These are phyloP conservation scores for Aromia moschata DNA, from an alignment of 2,888 invertebrate species.

Conservation along the genomic window DNA sequence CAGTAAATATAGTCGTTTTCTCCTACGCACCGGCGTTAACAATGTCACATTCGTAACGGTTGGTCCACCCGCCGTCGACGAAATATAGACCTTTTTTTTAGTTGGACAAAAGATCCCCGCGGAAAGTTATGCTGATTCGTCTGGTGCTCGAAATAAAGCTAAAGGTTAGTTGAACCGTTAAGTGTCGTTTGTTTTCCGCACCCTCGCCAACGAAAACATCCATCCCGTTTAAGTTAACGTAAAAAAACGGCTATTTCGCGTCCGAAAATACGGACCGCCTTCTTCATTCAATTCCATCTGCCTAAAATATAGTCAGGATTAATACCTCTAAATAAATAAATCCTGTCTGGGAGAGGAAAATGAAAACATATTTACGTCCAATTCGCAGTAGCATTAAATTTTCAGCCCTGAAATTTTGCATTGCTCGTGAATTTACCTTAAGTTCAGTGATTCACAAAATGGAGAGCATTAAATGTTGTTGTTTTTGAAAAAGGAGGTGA, in stretches of 20 bases:
- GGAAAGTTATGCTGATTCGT: constrained; percentile 17
- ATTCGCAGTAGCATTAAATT: too few relatives aligned
- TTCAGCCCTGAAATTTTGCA: too few relatives aligned
- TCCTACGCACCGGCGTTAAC: constrained; percentile 30
- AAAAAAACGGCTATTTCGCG: constrained; percentile 30
- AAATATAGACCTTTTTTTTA: constrained; percentile 21
- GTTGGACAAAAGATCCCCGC: constrained; percentile 15
- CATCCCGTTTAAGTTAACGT: constrained; percentile 24
- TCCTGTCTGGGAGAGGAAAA: too few relatives aligned
- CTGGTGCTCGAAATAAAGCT: constrained; percentile 4
- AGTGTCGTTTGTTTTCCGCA: constrained; percentile 22
- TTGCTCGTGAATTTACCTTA: too few relatives aligned
- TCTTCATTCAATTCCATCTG: background rate
- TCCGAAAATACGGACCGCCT: constrained; percentile 5
- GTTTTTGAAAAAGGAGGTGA: too few relatives aligned
- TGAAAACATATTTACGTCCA: too few relatives aligned
- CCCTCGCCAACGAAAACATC: constrained; percentile 36
- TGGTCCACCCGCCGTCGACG: background rate
- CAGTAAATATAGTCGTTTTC: constrained; percentile 36
- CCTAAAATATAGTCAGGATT: too few relatives aligned
- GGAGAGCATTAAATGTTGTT: too few relatives aligned
- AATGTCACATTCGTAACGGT: constrained; percentile 17
- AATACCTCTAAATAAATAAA: too few relatives aligned
- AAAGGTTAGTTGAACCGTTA: background rate
- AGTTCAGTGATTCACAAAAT: too few relatives aligned